phyloP scores from a whole-genome alignment of 2,113 vertebrate genomes.

The Erinaceus europaeus region DNA sequence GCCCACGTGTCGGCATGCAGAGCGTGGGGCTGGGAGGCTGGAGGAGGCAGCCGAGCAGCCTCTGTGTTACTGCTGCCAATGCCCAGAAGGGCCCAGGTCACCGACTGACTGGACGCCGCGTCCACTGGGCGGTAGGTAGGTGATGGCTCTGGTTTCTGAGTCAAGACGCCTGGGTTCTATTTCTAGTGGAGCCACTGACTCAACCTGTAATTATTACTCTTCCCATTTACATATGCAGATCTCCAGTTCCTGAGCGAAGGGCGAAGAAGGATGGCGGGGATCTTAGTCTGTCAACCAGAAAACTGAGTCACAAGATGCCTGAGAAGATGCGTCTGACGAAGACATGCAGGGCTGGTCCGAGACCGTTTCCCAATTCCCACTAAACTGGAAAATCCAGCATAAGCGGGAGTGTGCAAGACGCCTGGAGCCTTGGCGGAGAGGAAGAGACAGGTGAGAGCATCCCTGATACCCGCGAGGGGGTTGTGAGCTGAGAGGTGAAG shows the following conservation, averaged over 20 bases:
- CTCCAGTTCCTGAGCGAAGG: background rate
- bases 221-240: slow-evolving; percentile 61
- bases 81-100: background rate
- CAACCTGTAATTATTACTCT: slow-evolving; percentile 62
- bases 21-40: background rate
- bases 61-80: background rate
- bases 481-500: background rate
- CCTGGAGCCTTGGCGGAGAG: slow-evolving; percentile 8
- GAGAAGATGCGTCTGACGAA: slow-evolving; percentile 34
- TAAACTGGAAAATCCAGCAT: slow-evolving; percentile 67
- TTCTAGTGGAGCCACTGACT: slow-evolving; percentile 63
- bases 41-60: background rate
- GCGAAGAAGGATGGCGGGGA: background rate
- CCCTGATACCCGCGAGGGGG: background rate
- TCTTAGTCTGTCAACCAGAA: slow-evolving; percentile 35
- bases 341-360: slow-evolving; percentile 2
- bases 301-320: slow-evolving; percentile 62
- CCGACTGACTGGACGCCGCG: slow-evolving; percentile 47
- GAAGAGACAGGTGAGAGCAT: background rate
- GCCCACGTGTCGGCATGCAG: background rate
- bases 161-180: slow-evolving; percentile 69
- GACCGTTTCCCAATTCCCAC: slow-evolving; percentile 50
- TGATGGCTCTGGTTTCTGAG: slow-evolving; percentile 39
- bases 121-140: background rate
- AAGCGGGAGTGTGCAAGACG: slow-evolving; percentile 4